Evolutionary conservation across 1,140 invertebrate species (phyloP).

Genomic region (Tetragnatha versicolor): DNA sequence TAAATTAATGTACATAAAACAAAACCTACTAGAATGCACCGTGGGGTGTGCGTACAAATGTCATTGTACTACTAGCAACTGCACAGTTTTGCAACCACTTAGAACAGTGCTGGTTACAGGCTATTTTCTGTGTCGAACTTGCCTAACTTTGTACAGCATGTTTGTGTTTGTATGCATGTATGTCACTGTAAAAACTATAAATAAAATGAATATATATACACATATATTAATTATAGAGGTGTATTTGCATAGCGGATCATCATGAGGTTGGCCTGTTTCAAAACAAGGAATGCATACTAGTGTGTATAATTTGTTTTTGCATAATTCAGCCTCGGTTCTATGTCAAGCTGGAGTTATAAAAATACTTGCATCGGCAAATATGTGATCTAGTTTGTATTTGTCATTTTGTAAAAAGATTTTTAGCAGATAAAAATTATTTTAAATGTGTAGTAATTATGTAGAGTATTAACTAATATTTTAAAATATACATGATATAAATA

Average conservation of each 20-base stretch:
- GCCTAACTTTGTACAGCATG: conserved; percentile 45
- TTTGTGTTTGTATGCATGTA: conserved; percentile 38
- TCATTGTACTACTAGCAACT: conserved; percentile 9
- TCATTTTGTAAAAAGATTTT: conserved; percentile 50
- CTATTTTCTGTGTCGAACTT: conserved; percentile 35
- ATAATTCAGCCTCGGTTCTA: conserved; percentile 27
- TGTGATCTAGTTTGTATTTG: conserved; percentile 52
- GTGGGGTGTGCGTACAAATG: neutral
- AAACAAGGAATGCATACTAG: conserved; percentile 21
- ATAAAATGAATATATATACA: conserved; percentile 38
- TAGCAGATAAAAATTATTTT: conserved; percentile 40
- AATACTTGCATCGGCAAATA: neutral
- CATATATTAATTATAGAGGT: conserved; percentile 46
- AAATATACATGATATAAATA: conserved; percentile 32
- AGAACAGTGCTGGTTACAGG: conserved; percentile 18
- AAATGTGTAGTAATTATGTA: conserved; percentile 38
- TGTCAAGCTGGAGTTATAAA: conserved; percentile 17
- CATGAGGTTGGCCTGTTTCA: conserved; percentile 18
- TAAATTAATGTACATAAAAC: conserved; percentile 25
- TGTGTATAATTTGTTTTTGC: conserved; percentile 42
- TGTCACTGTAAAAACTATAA: conserved; percentile 40
- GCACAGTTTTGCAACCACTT: conserved; percentile 29
- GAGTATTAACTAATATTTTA: conserved; percentile 34
- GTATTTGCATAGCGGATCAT: conserved; percentile 42
- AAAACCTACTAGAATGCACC: conserved; percentile 13